A percentile compares a stretch with the other conserved stretches of the same genome.
Conservation (phyloP, 1,140 invertebrate species). For the Drosophila gunungcola region DNA sequence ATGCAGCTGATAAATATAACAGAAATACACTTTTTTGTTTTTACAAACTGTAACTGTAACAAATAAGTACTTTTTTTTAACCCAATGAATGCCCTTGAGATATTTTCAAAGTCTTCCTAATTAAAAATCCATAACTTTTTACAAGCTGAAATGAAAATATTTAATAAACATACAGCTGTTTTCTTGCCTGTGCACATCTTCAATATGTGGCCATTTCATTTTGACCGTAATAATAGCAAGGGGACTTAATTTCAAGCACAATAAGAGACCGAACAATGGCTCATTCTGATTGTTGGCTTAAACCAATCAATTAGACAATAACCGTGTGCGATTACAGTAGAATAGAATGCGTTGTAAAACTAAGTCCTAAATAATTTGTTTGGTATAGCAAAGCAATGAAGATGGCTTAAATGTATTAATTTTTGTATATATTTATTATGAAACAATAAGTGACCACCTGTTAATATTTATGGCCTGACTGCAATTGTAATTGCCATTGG, state of each 20-base stretch:
- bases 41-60: no score
- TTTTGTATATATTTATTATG: not conserved
- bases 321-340: not conserved
- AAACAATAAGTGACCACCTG: not conserved
- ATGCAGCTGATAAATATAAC: no score
- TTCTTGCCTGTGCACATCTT: no score
- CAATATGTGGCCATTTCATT: no score
- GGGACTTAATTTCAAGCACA: not conserved
- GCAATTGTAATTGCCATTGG: no score
- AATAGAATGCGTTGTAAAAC: not conserved
- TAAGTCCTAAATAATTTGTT: not conserved
- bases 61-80: no score
- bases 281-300: not conserved
- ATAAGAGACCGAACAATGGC: not conserved
- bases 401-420: constrained; percentile 2
- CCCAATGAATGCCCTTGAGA: no score
- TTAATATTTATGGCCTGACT: not conserved
- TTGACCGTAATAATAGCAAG: not conserved
- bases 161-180: no score
- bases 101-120: no score
- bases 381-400: not conserved
- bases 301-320: constrained; percentile 2
- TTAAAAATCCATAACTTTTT: no score
- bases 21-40: no score
- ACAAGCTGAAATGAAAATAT: no score